Base-by-base conservation (phyloP, 2,888 invertebrate genomes). In the Troilus luridus region DNA sequence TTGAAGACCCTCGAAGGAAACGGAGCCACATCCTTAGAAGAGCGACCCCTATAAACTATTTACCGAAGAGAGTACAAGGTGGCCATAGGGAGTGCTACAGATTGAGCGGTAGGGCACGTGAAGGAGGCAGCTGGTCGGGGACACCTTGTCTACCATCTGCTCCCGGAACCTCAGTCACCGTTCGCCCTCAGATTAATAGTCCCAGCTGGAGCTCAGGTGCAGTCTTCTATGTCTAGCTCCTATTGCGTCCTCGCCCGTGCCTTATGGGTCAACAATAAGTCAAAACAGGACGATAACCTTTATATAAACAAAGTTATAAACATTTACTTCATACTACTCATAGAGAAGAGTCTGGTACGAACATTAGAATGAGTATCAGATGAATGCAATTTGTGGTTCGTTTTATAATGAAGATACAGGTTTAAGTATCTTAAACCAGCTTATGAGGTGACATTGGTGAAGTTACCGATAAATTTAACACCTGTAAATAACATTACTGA, bases 21-120 rank as follows among this genome's bases (percentile, higher is more conserved):
- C 2, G 11, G 72, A 77, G 17, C 72, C 72, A 77, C 72, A 77
- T 77, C 72, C 72, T 41, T 27, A 77, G 72, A 77, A 10, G 59
- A 17, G 19, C 85, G n/a, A n/a, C 85, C 85, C 56, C n/a, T 85
- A 56, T 56, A 56, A 56, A 85, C 85, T 85, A 85, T 85, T 54
- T 85, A 85, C 56, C 56, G 21, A 19, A 85, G 85, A 58, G 54
- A n/a, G 56, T 85, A 85, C 56, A 56, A n/a, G n/a, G 56, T 21
- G 21, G n/a, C n/a, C n/a, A n/a, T n/a, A 56, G 54, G 21, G 81
- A 85, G 85, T 58, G 85, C 56, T 85, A 85, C 85, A 85, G 85
- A 85, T 85, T 85, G 85, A 85, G 85, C 85, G 85, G 85, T 85
- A 77, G 85, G 56, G 85, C 85, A 85, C 85, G 85, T 85, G 85